A percentile compares a stretch with the other conserved stretches of the same genome.
Evolutionary conservation across 2,888 invertebrate genomes (phyloP).

Genomic region (Xestia xanthographa): DNA sequence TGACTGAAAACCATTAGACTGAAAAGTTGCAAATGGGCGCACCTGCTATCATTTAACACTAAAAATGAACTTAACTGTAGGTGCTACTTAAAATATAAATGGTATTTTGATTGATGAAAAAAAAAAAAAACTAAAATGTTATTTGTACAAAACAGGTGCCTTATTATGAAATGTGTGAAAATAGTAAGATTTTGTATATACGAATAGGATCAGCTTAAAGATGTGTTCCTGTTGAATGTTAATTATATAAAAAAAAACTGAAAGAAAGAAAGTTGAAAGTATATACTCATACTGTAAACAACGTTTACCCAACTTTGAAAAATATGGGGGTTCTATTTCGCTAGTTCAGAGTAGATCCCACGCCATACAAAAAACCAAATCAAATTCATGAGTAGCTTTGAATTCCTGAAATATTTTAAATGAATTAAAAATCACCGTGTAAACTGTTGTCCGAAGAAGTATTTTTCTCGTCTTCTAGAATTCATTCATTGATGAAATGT

Average conservation of each 20-base stretch:
- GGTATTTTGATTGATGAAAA: neutral
- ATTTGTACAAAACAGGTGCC: slow-evolving; percentile 21
- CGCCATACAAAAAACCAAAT: neutral
- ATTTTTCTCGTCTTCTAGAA: neutral
- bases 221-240: neutral
- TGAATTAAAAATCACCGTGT: neutral
- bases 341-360: neutral
- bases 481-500: neutral
- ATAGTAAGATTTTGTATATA: neutral
- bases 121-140: neutral
- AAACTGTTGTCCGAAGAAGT: neutral
- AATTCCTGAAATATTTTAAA: neutral
- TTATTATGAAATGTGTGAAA: slow-evolving; percentile 2
- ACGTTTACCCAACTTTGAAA: neutral
- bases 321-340: neutral
- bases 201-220: neutral
- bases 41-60: neutral
- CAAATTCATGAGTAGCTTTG: neutral
- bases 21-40: slow-evolving; percentile 30
- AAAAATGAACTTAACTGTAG: neutral
- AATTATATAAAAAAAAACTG: no score
- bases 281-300: neutral
- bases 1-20: slow-evolving; percentile 43
- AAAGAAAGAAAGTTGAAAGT: neutral
- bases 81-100: neutral